Conservation (phyloP, 2,888 invertebrate species). For the Coenonympha glycerion region DNA sequence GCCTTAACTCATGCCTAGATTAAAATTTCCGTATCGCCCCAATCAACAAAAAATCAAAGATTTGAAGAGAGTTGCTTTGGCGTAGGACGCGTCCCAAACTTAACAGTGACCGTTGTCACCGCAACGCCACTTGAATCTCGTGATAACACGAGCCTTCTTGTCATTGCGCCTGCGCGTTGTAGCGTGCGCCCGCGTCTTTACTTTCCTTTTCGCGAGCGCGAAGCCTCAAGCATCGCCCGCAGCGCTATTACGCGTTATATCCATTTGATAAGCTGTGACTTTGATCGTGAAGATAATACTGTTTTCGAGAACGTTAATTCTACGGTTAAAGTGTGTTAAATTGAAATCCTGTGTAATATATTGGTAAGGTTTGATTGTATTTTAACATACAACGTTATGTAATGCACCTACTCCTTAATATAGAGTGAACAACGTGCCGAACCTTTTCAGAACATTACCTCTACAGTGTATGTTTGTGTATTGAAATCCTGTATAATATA, state of each 20-base stretch:
- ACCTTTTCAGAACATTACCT: neutral
- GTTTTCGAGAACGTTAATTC: neutral
- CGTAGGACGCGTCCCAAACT: neutral
- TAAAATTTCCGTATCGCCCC: too few relatives aligned
- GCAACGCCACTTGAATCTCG: slow-evolving; percentile 35
- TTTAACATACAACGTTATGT: too few relatives aligned
- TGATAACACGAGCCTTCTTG: slow-evolving; percentile 57
- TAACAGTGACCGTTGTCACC: slow-evolving; percentile 24
- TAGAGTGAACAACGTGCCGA: too few relatives aligned
- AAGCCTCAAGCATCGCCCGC: neutral
- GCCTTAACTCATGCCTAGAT: too few relatives aligned
- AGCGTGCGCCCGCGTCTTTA: slow-evolving; percentile 52
- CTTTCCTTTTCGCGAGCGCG: slow-evolving; percentile 3
- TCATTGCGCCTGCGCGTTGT: slow-evolving; percentile 57
- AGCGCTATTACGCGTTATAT: neutral
- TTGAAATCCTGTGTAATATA: neutral
- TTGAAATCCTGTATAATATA: neutral
- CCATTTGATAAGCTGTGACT: neutral
- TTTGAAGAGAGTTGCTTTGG: too few relatives aligned
- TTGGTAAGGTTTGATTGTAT: neutral
- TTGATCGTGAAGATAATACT: too few relatives aligned
- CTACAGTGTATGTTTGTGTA: neutral
- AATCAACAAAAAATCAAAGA: too few relatives aligned
- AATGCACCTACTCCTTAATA: too few relatives aligned
- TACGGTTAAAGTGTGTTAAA: neutral